phyloP scores from a whole-genome alignment of 1,140 invertebrate species.

The Drosophila nasuta region DNA sequence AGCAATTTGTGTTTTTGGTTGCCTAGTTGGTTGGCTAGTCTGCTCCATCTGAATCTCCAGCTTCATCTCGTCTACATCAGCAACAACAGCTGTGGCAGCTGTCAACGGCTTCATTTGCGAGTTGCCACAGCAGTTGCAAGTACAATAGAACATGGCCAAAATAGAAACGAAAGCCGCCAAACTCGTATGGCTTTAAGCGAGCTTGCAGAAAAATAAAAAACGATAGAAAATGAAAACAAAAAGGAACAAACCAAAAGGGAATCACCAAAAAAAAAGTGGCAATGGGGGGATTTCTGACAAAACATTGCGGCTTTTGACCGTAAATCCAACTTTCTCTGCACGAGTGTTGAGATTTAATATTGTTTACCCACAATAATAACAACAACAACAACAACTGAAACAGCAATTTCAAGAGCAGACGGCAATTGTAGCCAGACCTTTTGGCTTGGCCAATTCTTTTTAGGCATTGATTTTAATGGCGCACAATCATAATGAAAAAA shows the following conservation, averaged over 20 bases:
- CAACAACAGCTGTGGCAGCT: constrained; percentile 41
- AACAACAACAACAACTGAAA: constrained; percentile 45
- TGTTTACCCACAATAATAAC: constrained; percentile 64
- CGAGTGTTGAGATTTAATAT: constrained; percentile 81
- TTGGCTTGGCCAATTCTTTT: constrained; percentile 33
- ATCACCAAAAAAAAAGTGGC: neutral
- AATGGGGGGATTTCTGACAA: constrained; percentile 1
- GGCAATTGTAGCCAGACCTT: constrained; percentile 62
- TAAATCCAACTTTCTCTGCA: constrained; percentile 74
- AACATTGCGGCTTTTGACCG: constrained; percentile 61
- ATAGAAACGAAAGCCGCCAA: constrained; percentile 45
- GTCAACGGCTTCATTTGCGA: constrained; percentile 65
- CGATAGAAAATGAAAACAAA: constrained; percentile 19
- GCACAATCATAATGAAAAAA: constrained; percentile 61
- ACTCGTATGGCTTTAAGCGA: constrained; percentile 54
- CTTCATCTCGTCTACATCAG: neutral
- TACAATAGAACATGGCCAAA: constrained; percentile 28
- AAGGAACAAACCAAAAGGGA: constrained; percentile 47
- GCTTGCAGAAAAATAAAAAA: constrained; percentile 41
- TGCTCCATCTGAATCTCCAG: constrained; percentile 4
- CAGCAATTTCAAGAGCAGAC: constrained; percentile 7
- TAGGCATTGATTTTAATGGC: constrained; percentile 74
- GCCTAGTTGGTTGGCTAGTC: too few species aligned
- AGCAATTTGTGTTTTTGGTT: constrained; percentile 5
- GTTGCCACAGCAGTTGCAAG: constrained; percentile 28